Evolutionary conservation across 2,797 vertebrate species (phyloP).

Genomic region (Acanthurus tractus): DNA sequence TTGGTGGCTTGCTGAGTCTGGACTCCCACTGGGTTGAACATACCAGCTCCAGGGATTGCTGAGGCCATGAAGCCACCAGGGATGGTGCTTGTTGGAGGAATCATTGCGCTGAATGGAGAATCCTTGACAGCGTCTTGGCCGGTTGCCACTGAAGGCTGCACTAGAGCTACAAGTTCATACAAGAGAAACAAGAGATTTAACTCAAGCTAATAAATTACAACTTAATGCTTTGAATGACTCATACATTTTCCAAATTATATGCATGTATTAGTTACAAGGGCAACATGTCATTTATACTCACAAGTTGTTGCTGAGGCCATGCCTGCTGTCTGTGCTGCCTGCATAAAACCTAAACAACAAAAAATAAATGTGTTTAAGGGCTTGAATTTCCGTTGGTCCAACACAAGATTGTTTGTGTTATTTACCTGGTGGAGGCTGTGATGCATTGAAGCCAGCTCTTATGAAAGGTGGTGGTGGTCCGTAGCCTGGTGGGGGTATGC

Average conservation of each 20-base stretch:
- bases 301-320: slow-evolving; percentile 80
- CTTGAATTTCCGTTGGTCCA: neutral
- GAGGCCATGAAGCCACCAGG: slow-evolving; percentile 88
- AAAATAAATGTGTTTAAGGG: slow-evolving; percentile 2
- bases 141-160: slow-evolving; percentile 89
- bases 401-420: neutral
- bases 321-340: slow-evolving; percentile 89
- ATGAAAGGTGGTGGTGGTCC: slow-evolving; percentile 95
- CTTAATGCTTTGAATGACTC: neutral
- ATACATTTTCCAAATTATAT: neutral
- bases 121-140: slow-evolving; percentile 93
- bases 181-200: slow-evolving; percentile 25
- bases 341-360: slow-evolving; percentile 89
- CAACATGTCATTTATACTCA: slow-evolving; percentile 68
- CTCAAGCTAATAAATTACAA: neutral
- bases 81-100: slow-evolving; percentile 89
- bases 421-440: slow-evolving; percentile 97
- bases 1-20: slow-evolving; percentile 75
- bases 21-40: slow-evolving; percentile 90
- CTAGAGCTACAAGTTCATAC: slow-evolving; percentile 85
- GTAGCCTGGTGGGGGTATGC: slow-evolving; percentile 96
- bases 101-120: slow-evolving; percentile 89
- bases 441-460: slow-evolving; percentile 93
- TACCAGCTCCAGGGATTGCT: slow-evolving; percentile 86
- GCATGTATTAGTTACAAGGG: neutral